phyloP scores from a whole-genome alignment of 2,888 invertebrate genomes.

The Cistogaster globosa region DNA sequence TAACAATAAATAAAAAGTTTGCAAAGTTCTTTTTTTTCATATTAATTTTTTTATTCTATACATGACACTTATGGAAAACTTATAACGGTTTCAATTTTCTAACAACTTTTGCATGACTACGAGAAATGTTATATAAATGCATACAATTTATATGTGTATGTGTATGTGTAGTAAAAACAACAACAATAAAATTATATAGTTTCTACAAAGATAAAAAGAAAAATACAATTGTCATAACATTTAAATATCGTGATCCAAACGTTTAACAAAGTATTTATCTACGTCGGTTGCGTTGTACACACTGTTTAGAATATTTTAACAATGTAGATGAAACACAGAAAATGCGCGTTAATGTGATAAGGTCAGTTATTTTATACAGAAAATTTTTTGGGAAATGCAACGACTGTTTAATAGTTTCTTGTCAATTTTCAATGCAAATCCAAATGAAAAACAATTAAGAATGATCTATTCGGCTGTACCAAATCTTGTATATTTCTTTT shows the following conservation, averaged over 20 bases:
- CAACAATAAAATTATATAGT: neutral
- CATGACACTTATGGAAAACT: conserved; percentile 20
- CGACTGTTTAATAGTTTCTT: too few species aligned
- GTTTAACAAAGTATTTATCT: neutral
- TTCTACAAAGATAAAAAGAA: conserved; percentile 23
- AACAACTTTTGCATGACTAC: conserved; percentile 65
- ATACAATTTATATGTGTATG: too few species aligned
- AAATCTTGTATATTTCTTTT: too few species aligned
- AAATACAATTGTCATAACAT: conserved; percentile 57
- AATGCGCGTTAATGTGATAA: neutral
- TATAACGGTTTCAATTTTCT: conserved; percentile 56
- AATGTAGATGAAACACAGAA: neutral
- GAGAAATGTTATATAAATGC: conserved; percentile 25
- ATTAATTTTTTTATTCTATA: conserved; percentile 27
- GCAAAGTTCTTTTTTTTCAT: conserved; percentile 24
- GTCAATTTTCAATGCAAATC: too few species aligned
- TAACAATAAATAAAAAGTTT: conserved; percentile 43
- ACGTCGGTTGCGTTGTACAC: neutral
- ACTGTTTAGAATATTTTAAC: too few species aligned
- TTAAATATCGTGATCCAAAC: conserved; percentile 50
- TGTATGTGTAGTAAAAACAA: conserved; percentile 5
- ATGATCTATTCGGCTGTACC: too few species aligned
- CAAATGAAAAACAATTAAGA: too few species aligned
- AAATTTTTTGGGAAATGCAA: too few species aligned
- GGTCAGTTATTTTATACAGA: neutral